Conservation (phyloP, 2,888 invertebrate genomes). For the Fabriciana adippe region DNA sequence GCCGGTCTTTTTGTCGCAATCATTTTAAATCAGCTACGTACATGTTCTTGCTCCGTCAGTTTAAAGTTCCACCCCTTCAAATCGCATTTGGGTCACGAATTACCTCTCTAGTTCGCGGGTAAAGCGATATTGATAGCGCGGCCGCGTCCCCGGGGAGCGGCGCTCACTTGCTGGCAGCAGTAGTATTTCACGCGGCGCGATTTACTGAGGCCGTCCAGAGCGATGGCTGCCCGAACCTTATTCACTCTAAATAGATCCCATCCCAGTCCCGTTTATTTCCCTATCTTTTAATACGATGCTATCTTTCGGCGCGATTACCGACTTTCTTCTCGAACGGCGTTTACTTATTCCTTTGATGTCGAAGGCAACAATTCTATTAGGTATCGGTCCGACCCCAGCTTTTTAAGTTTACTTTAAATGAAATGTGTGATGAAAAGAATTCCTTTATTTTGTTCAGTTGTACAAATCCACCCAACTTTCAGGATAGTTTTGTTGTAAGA, state of each 20-base stretch:
- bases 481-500: background rate
- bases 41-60: constrained; percentile 5
- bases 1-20: constrained; percentile 11
- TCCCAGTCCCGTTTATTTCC: constrained; percentile 61
- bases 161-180: constrained; percentile 46
- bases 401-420: constrained; percentile 36
- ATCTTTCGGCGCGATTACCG: constrained; percentile 65
- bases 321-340: constrained; percentile 44
- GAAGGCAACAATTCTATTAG: constrained; percentile 43
- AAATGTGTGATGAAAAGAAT: constrained; percentile 35
- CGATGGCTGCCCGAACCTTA: constrained; percentile 47
- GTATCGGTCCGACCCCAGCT: constrained; percentile 34
- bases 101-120: constrained; percentile 78
- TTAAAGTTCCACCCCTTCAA: constrained; percentile 48
- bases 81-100: constrained; percentile 79
- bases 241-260: constrained; percentile 45
- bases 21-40: constrained; percentile 14
- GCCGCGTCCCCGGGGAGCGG: constrained; percentile 69
- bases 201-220: constrained; percentile 57
- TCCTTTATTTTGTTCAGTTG: constrained; percentile 21
- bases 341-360: constrained; percentile 49
- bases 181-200: constrained; percentile 56
- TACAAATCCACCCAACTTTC: background rate
- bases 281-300: constrained; percentile 69
- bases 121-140: constrained; percentile 41